Base-by-base conservation (phyloP, 2,113 vertebrate genomes). In the Suricata suricatta region DNA sequence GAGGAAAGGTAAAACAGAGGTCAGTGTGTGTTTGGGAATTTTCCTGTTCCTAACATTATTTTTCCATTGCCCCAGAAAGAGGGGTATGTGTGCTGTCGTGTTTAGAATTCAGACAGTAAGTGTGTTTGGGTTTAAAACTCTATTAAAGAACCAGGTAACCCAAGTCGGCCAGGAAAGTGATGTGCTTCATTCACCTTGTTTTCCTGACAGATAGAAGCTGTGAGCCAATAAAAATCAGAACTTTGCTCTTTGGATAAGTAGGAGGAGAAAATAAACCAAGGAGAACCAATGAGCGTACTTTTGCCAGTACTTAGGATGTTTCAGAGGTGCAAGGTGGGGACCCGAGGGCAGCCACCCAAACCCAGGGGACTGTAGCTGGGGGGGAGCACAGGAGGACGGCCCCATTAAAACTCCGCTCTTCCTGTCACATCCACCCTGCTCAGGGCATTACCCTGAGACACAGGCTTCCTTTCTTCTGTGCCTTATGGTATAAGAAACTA, bases 291-390 rank as follows among this genome's bases (percentile, higher is more conserved):
- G 47, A 81, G 54, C 3, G 50, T 2, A 86, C 52, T 21, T 17
- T 21, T 50, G 54, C 10, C 15, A 38, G 27, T 35, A 2, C 11
- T n/a, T 82, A 6, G 50, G 90, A 86, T 19, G n/a, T 17, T 29
- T 11, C 50, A 15, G 41, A 10, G 5, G n/a, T 68, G 4, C 0
- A 12, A 13, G 6, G 2, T 0, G 1, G 7, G 29, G 12, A 11
- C 13, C 47, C 12, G 17, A 2, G 50, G 69, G 17, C 31, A 2
- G 41, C 60, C 74, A 50, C 63, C 52, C n/a, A 66, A 71, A 21
- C 8, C 47, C 13, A 3, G 27, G 33, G 66, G 13, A 44, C 57
- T 23, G 2, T 16, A 5, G 41, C 17, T 81, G 72, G 64, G 6
- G 6, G 7, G 2, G 8, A 0, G 1, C 21, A 52, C 1, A 2